A percentile compares a stretch with the other conserved stretches of the same genome.
Evolutionary conservation across 2,113 vertebrate genomes (phyloP).

Genomic region (Oreamnos americanus): DNA sequence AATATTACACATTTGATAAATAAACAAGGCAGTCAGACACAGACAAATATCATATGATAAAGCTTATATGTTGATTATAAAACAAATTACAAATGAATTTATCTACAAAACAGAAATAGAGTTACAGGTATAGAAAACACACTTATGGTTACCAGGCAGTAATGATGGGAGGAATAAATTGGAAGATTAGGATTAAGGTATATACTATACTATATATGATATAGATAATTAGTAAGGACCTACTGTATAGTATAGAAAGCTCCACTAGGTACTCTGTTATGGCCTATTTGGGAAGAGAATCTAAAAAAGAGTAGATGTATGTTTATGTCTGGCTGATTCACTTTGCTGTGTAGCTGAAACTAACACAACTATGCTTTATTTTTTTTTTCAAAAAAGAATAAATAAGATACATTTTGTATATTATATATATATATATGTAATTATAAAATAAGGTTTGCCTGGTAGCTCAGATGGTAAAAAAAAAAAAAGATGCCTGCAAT

Average conservation of each 20-base stretch:
- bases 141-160: neutral
- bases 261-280: neutral
- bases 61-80: neutral
- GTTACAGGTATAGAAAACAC: neutral
- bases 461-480: neutral
- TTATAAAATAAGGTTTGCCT: neutral
- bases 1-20: neutral
- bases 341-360: neutral
- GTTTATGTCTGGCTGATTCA: neutral
- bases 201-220: neutral
- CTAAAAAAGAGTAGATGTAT: neutral
- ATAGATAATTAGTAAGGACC: neutral
- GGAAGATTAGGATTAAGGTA: neutral
- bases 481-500: neutral
- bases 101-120: neutral
- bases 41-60: neutral
- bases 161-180: neutral
- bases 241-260: neutral
- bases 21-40: neutral
- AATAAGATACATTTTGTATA: neutral
- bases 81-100: neutral
- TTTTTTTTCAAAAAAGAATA: neutral
- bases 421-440: neutral
- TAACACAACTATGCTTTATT: neutral
- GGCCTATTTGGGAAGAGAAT: neutral